Evolutionary conservation across 1,140 invertebrate species (phyloP).

Genomic region (Bombus difficillimus): DNA sequence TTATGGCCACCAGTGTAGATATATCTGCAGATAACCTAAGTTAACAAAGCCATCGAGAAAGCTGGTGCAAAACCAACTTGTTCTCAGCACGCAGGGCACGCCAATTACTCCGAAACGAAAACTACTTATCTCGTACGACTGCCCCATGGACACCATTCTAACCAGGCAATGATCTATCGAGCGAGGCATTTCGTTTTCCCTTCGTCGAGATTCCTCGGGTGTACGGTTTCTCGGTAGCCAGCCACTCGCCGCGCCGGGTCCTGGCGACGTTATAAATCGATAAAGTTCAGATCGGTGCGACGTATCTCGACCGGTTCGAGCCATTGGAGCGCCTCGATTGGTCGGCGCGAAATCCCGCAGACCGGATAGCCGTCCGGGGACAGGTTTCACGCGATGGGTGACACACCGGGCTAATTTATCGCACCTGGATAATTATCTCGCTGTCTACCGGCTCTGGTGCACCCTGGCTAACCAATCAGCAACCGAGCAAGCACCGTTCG

Average conservation of each 20-base stretch:
- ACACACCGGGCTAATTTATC: constrained; percentile 78
- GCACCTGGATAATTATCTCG: constrained; percentile 75
- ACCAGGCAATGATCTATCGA: constrained; percentile 44
- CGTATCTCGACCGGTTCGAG: constrained; percentile 59
- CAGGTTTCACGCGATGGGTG: constrained; percentile 76
- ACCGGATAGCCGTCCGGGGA: constrained; percentile 68
- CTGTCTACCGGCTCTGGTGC: constrained; percentile 62
- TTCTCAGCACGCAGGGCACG: background rate
- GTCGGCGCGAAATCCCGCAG: constrained; percentile 66
- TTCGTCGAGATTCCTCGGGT: constrained; percentile 36
- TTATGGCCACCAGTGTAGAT: background rate
- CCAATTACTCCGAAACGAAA: constrained; percentile 22
- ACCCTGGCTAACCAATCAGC: constrained; percentile 68
- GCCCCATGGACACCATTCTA: constrained; percentile 6
- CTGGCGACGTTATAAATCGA: constrained; percentile 59
- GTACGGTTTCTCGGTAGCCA: constrained; percentile 36
- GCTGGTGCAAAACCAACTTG: background rate
- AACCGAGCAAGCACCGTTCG: constrained; percentile 42
- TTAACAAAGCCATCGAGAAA: background rate
- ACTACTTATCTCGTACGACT: background rate
- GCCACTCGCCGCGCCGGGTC: constrained; percentile 3
- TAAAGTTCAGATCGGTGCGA: constrained; percentile 55
- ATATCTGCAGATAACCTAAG: background rate
- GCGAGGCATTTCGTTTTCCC: constrained; percentile 32
- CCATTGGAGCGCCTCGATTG: constrained; percentile 70